A percentile compares a stretch with the other conserved stretches of the same genome.
Evolutionary conservation across 2,797 vertebrate species (phyloP).

Genomic region (Liasis olivaceus): DNA sequence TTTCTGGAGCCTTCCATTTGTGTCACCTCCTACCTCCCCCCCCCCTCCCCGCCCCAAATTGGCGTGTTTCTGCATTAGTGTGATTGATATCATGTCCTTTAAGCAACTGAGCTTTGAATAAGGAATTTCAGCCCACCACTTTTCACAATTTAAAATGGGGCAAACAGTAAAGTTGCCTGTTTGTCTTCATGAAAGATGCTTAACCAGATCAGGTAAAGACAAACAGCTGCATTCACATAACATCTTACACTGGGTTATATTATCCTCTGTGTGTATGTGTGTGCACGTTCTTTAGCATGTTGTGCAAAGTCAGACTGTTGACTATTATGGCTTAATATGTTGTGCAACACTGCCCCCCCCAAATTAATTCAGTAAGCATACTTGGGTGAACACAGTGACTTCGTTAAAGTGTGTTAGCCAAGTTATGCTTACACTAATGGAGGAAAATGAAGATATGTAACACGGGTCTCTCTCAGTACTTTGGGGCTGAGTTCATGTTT

Average conservation of each 20-base stretch:
- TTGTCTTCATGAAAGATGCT: not conserved
- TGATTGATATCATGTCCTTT: not conserved
- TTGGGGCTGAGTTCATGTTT: not conserved
- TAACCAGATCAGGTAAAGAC: too few relatives aligned
- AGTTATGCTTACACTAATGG: not conserved
- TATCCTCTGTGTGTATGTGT: not conserved
- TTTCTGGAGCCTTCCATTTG: not conserved
- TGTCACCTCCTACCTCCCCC: not conserved
- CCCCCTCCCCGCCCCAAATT: not conserved
- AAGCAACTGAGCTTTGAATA: not conserved
- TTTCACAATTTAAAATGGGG: not conserved
- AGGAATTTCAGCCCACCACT: not conserved
- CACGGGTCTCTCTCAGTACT: not conserved
- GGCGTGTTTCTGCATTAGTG: not conserved
- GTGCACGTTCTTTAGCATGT: not conserved
- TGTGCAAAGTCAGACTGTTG: not conserved
- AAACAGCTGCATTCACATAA: not conserved
- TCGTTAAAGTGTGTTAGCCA: not conserved
- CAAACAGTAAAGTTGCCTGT: not conserved
- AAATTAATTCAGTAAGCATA: not conserved
- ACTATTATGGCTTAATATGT: not conserved
- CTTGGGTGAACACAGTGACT: not conserved
- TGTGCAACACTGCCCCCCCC: not conserved
- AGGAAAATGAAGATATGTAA: not conserved
- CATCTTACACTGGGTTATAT: not conserved